Percentiles rank a stretch among this genome's conserved stretches.
Evolutionary conservation across 92 coral and sea anemone genomes (phyloP).

Genomic region (Scolanthus callimorphus): DNA sequence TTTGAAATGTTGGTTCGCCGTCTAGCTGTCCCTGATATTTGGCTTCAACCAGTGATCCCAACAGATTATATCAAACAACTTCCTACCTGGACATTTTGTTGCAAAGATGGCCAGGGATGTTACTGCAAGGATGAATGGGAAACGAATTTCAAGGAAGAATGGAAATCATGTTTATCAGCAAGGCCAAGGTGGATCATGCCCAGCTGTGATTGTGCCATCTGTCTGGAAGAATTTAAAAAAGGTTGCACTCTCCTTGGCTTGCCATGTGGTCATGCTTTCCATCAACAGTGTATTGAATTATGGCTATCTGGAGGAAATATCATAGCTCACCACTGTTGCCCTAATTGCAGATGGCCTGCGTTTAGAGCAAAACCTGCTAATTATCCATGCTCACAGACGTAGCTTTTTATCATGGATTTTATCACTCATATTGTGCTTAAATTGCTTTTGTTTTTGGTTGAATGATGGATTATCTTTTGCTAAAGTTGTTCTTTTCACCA

Average conservation of each 20-base stretch:
- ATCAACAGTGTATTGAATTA: constrained; percentile 79
- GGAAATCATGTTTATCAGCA: constrained; percentile 23
- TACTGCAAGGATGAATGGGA: neutral
- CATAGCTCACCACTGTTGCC: constrained; percentile 77
- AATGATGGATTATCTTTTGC: too few relatives aligned
- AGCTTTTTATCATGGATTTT: too few relatives aligned
- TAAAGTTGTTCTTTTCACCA: too few relatives aligned
- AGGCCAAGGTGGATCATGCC: constrained; percentile 69
- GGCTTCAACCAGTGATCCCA: constrained; percentile 94
- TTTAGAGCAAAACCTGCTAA: constrained; percentile 74
- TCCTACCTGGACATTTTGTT: constrained; percentile 89
- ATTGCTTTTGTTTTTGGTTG: too few relatives aligned
- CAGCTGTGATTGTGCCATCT: constrained; percentile 80
- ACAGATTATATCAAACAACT: constrained; percentile 86
- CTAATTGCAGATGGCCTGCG: constrained; percentile 98
- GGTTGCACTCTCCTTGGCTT: constrained; percentile 73
- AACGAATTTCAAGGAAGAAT: constrained; percentile 3
- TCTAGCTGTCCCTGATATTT: constrained; percentile 91
- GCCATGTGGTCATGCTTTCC: constrained; percentile 94
- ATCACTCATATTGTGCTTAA: too few relatives aligned
- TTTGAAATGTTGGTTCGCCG: constrained; percentile 87
- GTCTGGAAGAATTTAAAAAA: constrained; percentile 75
- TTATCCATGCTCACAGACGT: too few relatives aligned
- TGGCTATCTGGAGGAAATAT: constrained; percentile 84
- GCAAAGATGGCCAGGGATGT: constrained; percentile 7